Conservation (phyloP, 1,140 invertebrate genomes). For the Bombyx mandarina region DNA sequence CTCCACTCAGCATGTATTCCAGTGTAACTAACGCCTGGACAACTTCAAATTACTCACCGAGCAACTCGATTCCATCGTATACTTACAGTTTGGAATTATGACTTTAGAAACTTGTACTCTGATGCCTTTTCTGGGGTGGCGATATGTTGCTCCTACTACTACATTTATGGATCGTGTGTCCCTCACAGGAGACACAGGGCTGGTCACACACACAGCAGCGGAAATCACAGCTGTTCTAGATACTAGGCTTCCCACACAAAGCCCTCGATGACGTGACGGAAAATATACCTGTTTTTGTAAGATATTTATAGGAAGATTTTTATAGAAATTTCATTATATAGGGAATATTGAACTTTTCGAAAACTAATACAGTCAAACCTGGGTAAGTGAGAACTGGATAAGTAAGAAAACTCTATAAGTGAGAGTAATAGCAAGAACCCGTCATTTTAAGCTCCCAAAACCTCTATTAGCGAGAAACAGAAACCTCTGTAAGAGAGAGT, state of each 20-base stretch:
- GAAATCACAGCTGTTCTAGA: conserved; percentile 39
- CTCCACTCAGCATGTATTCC: too few species aligned
- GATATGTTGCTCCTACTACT: conserved; percentile 31
- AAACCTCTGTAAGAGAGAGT: too few species aligned
- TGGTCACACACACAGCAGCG: conserved; percentile 38
- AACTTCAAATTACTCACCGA: too few species aligned
- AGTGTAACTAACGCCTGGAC: too few species aligned
- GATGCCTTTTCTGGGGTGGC: conserved; percentile 47
- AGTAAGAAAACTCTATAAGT: too few species aligned
- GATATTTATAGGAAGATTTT: not conserved
- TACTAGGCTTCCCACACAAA: conserved; percentile 49
- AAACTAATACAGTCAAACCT: too few species aligned
- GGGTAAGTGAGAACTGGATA: too few species aligned
- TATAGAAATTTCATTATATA: too few species aligned
- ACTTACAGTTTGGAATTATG: conserved; percentile 42
- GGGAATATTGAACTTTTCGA: too few species aligned
- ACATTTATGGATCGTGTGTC: conserved; percentile 47
- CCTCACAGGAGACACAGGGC: conserved; percentile 9
- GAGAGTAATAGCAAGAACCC: too few species aligned
- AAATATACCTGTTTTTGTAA: conserved; percentile 41
- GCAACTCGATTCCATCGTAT: not conserved
- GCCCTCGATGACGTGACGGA: conserved; percentile 37
- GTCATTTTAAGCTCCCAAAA: too few species aligned
- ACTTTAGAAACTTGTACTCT: conserved; percentile 50
- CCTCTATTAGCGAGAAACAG: too few species aligned